A percentile compares a stretch with the other conserved stretches of the same genome.
Conservation (phyloP, 2,113 vertebrate species). For the Psittacula cyanocephala region DNA sequence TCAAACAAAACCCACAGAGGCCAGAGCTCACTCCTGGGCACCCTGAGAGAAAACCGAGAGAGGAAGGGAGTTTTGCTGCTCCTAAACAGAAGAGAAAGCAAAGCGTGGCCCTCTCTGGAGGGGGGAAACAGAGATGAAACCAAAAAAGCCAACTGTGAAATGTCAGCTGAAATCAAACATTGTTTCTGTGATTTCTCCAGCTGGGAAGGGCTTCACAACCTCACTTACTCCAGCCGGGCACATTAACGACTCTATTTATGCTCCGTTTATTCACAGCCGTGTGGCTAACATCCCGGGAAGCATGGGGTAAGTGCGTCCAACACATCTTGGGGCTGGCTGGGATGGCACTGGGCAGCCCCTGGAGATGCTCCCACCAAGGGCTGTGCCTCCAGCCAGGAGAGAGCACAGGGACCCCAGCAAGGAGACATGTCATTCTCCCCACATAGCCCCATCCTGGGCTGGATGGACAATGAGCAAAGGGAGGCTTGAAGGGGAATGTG, state of each 20-base stretch:
- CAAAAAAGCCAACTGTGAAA: background rate
- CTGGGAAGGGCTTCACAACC: constrained; percentile 4
- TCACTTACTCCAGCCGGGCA: background rate
- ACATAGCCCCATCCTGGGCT: background rate
- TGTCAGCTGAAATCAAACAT: background rate
- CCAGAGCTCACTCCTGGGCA: background rate
- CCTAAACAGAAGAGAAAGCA: background rate
- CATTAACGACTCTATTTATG: constrained; percentile 23
- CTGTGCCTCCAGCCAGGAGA: background rate
- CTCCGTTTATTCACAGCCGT: constrained; percentile 22
- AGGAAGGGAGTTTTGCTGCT: background rate
- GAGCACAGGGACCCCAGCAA: background rate
- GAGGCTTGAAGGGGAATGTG: background rate
- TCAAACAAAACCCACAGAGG: background rate
- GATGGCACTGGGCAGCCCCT: background rate
- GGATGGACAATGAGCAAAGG: background rate
- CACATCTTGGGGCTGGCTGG: accelerated
- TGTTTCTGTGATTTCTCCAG: background rate
- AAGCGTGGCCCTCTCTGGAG: accelerated
- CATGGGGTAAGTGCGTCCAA: accelerated
- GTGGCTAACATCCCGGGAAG: background rate
- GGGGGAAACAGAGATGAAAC: background rate
- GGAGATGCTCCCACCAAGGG: background rate
- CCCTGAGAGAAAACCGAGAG: background rate
- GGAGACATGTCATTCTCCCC: accelerated